Evolutionary conservation across 2,113 vertebrate genomes (phyloP).

Genomic region (Thalassarche chlororhynchos): DNA sequence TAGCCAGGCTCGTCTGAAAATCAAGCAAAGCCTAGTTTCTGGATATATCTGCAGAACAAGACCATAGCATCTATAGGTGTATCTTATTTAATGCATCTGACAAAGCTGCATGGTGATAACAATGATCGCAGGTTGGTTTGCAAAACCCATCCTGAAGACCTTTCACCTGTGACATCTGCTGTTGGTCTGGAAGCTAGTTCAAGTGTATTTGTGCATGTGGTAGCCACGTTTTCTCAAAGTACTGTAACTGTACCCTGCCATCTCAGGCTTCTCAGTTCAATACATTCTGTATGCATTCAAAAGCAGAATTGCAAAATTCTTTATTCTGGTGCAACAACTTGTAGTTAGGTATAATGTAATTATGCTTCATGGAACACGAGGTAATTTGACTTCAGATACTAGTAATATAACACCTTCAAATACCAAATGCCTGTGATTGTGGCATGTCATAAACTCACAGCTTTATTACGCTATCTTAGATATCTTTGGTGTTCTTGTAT

Average conservation of each 20-base stretch:
- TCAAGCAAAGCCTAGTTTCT: not conserved
- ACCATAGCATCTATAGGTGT: not conserved
- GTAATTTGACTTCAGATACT: not conserved
- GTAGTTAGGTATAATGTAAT: not conserved
- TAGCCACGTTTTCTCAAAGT: not conserved
- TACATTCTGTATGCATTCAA: not conserved
- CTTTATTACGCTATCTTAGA: not conserved
- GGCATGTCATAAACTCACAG: not conserved
- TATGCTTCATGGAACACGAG: not conserved
- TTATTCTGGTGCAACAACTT: not conserved
- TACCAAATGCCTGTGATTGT: not conserved
- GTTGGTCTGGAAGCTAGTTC: not conserved
- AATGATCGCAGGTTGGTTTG: not conserved
- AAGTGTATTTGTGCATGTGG: not conserved
- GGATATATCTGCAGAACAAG: not conserved
- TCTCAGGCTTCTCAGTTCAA: not conserved
- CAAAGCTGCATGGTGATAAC: not conserved
- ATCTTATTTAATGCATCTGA: not conserved
- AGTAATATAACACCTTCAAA: not conserved
- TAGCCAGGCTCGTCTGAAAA: not conserved
- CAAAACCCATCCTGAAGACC: not conserved
- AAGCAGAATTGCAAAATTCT: not conserved
- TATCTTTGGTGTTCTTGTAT: not conserved
- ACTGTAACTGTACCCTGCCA: not conserved
- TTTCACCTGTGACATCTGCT: not conserved